phyloP scores from a whole-genome alignment of 2,113 vertebrate species.

The Sula dactylatra region DNA sequence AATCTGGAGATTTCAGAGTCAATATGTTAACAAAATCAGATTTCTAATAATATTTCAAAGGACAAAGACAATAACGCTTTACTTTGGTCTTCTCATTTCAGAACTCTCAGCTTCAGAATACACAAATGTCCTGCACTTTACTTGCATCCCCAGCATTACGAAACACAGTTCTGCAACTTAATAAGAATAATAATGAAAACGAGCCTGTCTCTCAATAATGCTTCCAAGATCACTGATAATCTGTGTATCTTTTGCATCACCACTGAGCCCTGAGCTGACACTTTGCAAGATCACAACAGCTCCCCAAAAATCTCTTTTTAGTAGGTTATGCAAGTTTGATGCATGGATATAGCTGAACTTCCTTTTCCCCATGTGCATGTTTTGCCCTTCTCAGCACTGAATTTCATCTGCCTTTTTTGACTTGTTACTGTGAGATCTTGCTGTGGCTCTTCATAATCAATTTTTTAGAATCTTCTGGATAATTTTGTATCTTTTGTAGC shows the following conservation, averaged over 20 bases:
- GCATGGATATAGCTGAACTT: neutral
- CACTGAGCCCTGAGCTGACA: neutral
- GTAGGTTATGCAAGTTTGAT: neutral
- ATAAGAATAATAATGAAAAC: neutral
- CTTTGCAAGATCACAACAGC: neutral
- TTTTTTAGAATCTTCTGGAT: neutral
- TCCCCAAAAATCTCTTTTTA: neutral
- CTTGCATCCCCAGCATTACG: neutral
- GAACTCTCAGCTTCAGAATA: neutral
- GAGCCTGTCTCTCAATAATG: accelerated
- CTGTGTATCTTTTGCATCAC: neutral
- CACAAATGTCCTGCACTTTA: neutral
- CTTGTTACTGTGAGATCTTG: neutral
- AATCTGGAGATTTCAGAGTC: neutral
- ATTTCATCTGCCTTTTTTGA: neutral
- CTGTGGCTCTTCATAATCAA: neutral
- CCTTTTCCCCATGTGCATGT: neutral
- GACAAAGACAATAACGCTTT: neutral
- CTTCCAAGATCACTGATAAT: neutral
- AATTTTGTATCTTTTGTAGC: neutral
- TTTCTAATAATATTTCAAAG: neutral
- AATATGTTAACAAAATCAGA: neutral
- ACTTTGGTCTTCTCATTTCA: neutral
- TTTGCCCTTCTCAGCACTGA: neutral
- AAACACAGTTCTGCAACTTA: neutral